A percentile compares a stretch with the other conserved stretches of the same genome.
phyloP scores from a whole-genome alignment of 1,140 invertebrate genomes.

The Macrocentrus cingulum region DNA sequence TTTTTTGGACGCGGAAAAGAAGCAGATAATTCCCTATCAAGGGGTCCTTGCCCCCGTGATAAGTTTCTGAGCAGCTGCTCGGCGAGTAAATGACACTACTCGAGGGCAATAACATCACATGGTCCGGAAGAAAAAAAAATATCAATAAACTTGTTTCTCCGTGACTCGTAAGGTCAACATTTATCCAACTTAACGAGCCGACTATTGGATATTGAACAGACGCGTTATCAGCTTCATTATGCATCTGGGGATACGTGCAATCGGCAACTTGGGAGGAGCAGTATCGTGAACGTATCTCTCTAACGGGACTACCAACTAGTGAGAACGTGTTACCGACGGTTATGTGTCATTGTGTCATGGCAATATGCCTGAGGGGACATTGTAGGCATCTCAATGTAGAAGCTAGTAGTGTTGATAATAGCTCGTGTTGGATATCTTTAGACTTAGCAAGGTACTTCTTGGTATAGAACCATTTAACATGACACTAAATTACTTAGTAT shows the following conservation, averaged over 20 bases:
- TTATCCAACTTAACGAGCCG: no score
- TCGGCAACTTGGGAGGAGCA: slow-evolving; percentile 17
- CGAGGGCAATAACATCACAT: slow-evolving; percentile 11
- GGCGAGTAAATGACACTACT: not conserved
- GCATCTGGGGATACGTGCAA: slow-evolving; percentile 13
- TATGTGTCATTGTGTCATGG: not conserved
- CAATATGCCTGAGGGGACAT: not conserved
- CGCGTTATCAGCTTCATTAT: not conserved
- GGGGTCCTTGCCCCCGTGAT: slow-evolving; percentile 6
- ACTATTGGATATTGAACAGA: not conserved
- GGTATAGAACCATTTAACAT: no score
- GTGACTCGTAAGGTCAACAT: no score
- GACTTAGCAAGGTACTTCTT: not conserved
- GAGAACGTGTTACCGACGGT: not conserved
- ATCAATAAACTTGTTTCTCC: no score
- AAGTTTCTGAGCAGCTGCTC: slow-evolving; percentile 9
- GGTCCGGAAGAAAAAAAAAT: not conserved
- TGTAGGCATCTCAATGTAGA: not conserved
- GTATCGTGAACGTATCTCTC: not conserved
- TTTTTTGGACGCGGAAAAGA: not conserved
- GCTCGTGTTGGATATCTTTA: not conserved
- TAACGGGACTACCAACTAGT: not conserved
- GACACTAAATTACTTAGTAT: no score
- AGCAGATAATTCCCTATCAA: not conserved
- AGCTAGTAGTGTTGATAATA: not conserved